Base-by-base conservation (phyloP, 2,888 invertebrate genomes). In the Antitype chi region DNA sequence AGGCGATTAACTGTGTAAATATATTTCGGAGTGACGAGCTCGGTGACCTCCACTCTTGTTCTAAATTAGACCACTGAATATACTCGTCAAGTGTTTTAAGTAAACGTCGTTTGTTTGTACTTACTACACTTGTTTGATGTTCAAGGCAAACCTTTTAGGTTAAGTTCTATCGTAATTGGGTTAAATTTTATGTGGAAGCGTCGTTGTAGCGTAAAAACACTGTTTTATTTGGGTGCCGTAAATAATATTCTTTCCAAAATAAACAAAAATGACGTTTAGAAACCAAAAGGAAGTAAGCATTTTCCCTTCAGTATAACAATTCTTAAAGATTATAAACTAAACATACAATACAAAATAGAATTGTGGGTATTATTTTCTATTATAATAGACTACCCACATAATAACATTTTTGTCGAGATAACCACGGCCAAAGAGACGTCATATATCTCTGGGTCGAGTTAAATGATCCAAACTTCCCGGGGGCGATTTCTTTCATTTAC, bases 1-100 rank as follows among this genome's bases (percentile, higher is more conserved):
- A 57, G 25, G 43, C 66, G 76, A 82, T 80, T 78, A 80, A 68
- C 78, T 78, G 67, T 70, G 69, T 77, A 85, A 85, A 85, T 78
- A 80, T 80, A 76, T 80, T 70, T 77, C 3, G 70, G 47, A 47
- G 82, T 63, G 72, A 57, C 57, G 68, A 74, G 66, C 63, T 43
- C 55, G 57, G 62, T 66, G 75, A 77, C 78, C 76, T 73, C 52
- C 75, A 64, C 66, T 71, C 70, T 64, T 67, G 69, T 71, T 67
- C 70, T 76, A 82, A 84, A 80, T 80, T 60, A 75, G 71, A 75
- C 76, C 74, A 76, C 71, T 76, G 59, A 74, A 77, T 72, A 63
- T 62, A 82, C 78, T 75, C 69, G 55, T 70, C 70, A 74, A 78
- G 87, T 69, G 70, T 74, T 85, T 78, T 67, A 85, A 74, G 74